A percentile compares a stretch with the other conserved stretches of the same genome.
These are phyloP conservation scores for Salminus brasiliensis DNA, from an alignment of 2,113 vertebrate genomes.

Conservation along the genomic window DNA sequence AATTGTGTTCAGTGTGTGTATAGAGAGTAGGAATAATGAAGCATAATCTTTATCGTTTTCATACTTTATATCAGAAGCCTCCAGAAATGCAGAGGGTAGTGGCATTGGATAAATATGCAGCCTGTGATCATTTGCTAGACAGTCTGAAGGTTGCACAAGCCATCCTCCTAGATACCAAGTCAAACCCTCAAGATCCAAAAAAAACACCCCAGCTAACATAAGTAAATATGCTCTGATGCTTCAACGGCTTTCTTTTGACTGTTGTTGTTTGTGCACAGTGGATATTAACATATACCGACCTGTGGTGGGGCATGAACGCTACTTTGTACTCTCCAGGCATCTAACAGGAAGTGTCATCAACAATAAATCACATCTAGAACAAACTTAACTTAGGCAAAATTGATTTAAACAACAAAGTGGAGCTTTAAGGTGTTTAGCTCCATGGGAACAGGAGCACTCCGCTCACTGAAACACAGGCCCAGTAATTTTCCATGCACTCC, in stretches of 20 bases:
- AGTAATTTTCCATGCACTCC: slow-evolving; percentile 38
- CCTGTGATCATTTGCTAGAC: neutral
- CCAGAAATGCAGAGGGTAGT: no score
- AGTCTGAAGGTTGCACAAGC: neutral
- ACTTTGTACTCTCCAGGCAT: slow-evolving; percentile 4
- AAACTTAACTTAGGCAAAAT: neutral
- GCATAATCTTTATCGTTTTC: no score
- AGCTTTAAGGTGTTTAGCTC: slow-evolving; percentile 29
- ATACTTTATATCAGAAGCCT: no score
- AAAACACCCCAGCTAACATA: neutral
- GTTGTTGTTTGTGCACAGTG: neutral
- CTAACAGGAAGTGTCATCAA: slow-evolving; percentile 16
- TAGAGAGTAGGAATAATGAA: no score
- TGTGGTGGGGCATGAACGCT: neutral
- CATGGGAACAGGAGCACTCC: slow-evolving; percentile 2
- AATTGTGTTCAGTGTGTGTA: no score
- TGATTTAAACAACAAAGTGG: neutral
- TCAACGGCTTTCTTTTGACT: neutral
- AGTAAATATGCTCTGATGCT: no score
- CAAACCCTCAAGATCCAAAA: neutral
- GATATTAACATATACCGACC: neutral
- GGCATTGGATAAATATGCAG: neutral
- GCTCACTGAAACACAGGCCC: slow-evolving; percentile 4
- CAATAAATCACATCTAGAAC: neutral
- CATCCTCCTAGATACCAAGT: no score